Percentiles rank a stretch among this genome's conserved stretches.
These are phyloP conservation scores for Lateolabrax maculatus DNA, from an alignment of 2,797 vertebrate species.

Conservation along the genomic window DNA sequence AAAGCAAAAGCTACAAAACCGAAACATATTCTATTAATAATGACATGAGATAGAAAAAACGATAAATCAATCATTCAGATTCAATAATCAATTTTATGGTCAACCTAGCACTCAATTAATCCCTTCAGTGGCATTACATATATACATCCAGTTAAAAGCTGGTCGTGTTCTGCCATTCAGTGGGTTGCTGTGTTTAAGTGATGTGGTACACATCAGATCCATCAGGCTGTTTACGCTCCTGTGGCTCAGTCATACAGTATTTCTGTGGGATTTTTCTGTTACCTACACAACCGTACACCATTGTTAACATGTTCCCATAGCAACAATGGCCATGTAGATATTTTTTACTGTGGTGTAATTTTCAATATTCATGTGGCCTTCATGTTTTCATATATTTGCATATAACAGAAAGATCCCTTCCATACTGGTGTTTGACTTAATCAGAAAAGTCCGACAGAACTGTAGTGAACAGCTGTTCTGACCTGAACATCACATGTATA, in stretches of 20 bases:
- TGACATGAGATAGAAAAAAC: conserved; percentile 27
- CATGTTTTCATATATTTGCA: not conserved
- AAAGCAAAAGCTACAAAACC: conserved; percentile 20
- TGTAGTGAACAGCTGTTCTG: conserved; percentile 14
- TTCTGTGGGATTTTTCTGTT: conserved; percentile 22
- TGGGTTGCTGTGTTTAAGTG: conserved; percentile 17
- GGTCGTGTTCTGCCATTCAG: conserved; percentile 19
- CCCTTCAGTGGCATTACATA: not conserved
- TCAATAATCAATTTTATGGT: not conserved
- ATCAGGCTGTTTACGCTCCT: conserved; percentile 4
- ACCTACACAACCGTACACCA: conserved; percentile 11
- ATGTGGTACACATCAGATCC: conserved; percentile 32
- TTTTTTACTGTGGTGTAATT: not conserved
- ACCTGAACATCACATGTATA: not conserved
- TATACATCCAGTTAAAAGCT: conserved; percentile 11
- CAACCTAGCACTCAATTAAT: not conserved
- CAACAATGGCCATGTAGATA: not conserved
- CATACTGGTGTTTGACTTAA: conserved; percentile 19
- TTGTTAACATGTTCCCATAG: conserved; percentile 1
- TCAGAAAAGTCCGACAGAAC: conserved; percentile 17
- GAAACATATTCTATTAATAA: conserved; percentile 8
- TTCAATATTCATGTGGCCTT: not conserved
- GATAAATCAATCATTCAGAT: not conserved
- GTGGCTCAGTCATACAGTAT: conserved; percentile 29
- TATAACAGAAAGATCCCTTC: conserved; percentile 23